Percentiles rank a stretch among this genome's conserved stretches.
Conservation (phyloP, 2,797 vertebrate genomes). For the Gymnodraco acuticeps region DNA sequence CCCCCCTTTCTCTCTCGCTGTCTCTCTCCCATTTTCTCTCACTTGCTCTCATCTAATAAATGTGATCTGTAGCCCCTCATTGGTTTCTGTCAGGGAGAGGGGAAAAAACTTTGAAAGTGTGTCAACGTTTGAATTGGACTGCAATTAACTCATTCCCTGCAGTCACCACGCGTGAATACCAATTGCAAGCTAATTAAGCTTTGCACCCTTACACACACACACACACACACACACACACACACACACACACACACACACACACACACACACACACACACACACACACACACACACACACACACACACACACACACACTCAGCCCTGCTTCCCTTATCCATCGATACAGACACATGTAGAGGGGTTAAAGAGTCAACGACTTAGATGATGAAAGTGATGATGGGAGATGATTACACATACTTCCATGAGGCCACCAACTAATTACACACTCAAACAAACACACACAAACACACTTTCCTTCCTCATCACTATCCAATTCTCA, state of each 20-base stretch:
- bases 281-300: slow-evolving; percentile 44
- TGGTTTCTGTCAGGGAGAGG: slow-evolving; percentile 77
- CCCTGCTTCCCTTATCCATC: slow-evolving; percentile 76
- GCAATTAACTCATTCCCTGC: slow-evolving; percentile 88
- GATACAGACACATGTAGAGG: slow-evolving; percentile 81
- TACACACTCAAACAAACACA: slow-evolving; percentile 73
- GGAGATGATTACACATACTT: slow-evolving; percentile 81
- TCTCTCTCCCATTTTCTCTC: slow-evolving; percentile 48
- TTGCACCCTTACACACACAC: slow-evolving; percentile 61
- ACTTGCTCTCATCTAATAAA: slow-evolving; percentile 80
- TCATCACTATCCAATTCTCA: slow-evolving; percentile 41
- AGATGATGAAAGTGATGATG: slow-evolving; percentile 86
- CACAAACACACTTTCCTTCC: slow-evolving; percentile 43
- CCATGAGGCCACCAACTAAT: slow-evolving; percentile 80
- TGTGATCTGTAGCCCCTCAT: slow-evolving; percentile 80
- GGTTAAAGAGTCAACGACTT: slow-evolving; percentile 82
- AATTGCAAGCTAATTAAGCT: slow-evolving; percentile 87
- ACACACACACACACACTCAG: slow-evolving; percentile 50
- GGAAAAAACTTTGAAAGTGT: slow-evolving; percentile 84
- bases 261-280: slow-evolving; percentile 47
- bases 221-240: slow-evolving; percentile 46
- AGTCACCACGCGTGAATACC: slow-evolving; percentile 85
- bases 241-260: slow-evolving; percentile 44
- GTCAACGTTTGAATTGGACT: slow-evolving; percentile 86
- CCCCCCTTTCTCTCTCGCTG: slow-evolving; percentile 7